phyloP scores from a whole-genome alignment of 2,888 invertebrate species.

The Agonopterix subpropinquella region DNA sequence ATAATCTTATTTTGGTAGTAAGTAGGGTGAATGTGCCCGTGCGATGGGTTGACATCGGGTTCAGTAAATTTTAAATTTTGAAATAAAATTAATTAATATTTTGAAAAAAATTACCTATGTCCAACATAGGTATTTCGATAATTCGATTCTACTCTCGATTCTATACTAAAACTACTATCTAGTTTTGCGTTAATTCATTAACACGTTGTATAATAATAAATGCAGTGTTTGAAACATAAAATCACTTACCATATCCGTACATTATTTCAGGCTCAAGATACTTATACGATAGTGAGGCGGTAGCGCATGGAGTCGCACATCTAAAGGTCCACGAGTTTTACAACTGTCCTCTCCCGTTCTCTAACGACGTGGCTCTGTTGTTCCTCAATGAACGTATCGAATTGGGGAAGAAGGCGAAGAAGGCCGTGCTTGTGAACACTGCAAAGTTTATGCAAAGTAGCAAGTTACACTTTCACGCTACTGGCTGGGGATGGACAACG shows the following conservation, averaged over 20 bases:
- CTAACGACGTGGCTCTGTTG: constrained; percentile 47
- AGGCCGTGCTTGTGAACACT: constrained; percentile 32
- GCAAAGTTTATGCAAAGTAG: constrained; percentile 37
- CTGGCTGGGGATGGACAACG: constrained; percentile 53
- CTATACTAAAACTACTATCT: no score
- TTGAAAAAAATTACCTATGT: no score
- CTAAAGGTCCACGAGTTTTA: constrained; percentile 39
- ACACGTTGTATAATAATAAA: no score
- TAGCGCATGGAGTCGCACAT: constrained; percentile 21
- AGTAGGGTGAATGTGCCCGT: no score
- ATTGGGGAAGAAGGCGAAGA: constrained; percentile 28
- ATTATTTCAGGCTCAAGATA: constrained; percentile 37
- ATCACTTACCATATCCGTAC: background rate
- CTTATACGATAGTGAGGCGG: constrained; percentile 31
- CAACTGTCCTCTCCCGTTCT: constrained; percentile 30
- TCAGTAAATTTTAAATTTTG: no score
- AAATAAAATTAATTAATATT: no score
- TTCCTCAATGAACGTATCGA: constrained; percentile 30
- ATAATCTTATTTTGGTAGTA: no score
- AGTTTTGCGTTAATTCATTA: no score
- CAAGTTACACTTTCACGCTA: constrained; percentile 30
- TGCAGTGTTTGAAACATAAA: no score
- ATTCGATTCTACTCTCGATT: no score
- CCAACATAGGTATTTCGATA: no score
- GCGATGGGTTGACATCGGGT: no score